phyloP scores from a whole-genome alignment of 1,140 invertebrate species.

The Drosophila pandora region DNA sequence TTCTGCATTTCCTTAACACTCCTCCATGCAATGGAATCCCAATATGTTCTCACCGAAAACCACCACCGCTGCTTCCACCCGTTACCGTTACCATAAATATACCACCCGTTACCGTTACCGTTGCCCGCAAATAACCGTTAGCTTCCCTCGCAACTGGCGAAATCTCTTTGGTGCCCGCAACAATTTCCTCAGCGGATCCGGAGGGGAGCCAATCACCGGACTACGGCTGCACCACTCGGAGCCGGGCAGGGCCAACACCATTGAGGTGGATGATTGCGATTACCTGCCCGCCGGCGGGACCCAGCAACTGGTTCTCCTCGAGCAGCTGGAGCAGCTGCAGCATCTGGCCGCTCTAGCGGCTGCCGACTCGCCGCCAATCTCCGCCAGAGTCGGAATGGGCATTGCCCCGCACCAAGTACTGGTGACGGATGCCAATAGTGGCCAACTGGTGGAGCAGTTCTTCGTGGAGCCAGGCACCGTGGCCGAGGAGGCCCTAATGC shows the following conservation, averaged over 20 bases:
- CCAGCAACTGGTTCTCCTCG: slow-evolving; percentile 72
- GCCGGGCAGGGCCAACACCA: slow-evolving; percentile 75
- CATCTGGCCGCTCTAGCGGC: slow-evolving; percentile 73
- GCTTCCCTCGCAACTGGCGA: slow-evolving; percentile 80
- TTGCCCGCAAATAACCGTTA: slow-evolving; percentile 58
- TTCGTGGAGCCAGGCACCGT: slow-evolving; percentile 67
- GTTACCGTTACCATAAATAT: slow-evolving; percentile 14
- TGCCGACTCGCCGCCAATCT: slow-evolving; percentile 75
- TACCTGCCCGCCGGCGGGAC: slow-evolving; percentile 64
- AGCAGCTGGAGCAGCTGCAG: slow-evolving; percentile 77
- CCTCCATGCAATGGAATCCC: not conserved
- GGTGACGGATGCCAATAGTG: slow-evolving; percentile 67
- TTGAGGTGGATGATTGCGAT: slow-evolving; percentile 80
- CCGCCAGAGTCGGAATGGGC: slow-evolving; percentile 54
- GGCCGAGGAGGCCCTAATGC: slow-evolving; percentile 54
- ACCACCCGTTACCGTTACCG: slow-evolving; percentile 11
- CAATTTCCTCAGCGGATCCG: slow-evolving; percentile 45
- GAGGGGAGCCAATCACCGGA: slow-evolving; percentile 57
- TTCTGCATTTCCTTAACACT: not conserved
- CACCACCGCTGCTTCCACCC: slow-evolving; percentile 15
- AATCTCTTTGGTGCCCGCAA: slow-evolving; percentile 62
- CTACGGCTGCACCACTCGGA: slow-evolving; percentile 58
- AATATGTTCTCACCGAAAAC: not conserved
- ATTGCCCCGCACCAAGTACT: slow-evolving; percentile 59
- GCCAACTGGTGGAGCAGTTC: slow-evolving; percentile 74